Conservation (phyloP, 2,113 vertebrate genomes). For the Etheostoma cragini region DNA sequence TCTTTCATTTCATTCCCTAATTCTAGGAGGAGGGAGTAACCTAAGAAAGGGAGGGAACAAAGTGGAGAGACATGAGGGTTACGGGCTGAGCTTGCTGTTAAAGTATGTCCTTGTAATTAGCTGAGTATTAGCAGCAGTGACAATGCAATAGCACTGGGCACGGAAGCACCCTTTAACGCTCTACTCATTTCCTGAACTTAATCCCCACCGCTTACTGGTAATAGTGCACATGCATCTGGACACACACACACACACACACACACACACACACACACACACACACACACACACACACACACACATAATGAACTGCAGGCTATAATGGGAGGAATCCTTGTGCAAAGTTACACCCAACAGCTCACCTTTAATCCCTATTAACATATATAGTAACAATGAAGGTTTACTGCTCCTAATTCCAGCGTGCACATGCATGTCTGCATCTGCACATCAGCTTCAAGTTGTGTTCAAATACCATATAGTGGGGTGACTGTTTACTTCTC, state of each 20-base stretch:
- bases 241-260: conserved; percentile 41
- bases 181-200: conserved; percentile 84
- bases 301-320: conserved; percentile 64
- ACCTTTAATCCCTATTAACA: conserved; percentile 62
- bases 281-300: conserved; percentile 53
- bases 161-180: conserved; percentile 79
- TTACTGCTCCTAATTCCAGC: conserved; percentile 48
- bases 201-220: conserved; percentile 80
- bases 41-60: conserved; percentile 69
- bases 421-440: conserved; percentile 8
- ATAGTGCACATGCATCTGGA: conserved; percentile 66
- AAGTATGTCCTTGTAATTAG: conserved; percentile 85
- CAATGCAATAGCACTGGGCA: conserved; percentile 76
- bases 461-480: conserved; percentile 17
- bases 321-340: conserved; percentile 60
- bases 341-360: conserved; percentile 67
- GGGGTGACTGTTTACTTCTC: conserved; percentile 61
- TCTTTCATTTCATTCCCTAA: conserved; percentile 73
- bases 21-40: conserved; percentile 73
- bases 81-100: conserved; percentile 76
- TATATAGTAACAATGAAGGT: conserved; percentile 55
- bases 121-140: conserved; percentile 79
- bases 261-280: conserved; percentile 55
- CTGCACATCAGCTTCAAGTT: conserved; percentile 63
- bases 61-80: conserved; percentile 61